These are phyloP conservation scores for Xestia sexstrigata DNA, from an alignment of 2,888 invertebrate genomes.

Conservation along the genomic window DNA sequence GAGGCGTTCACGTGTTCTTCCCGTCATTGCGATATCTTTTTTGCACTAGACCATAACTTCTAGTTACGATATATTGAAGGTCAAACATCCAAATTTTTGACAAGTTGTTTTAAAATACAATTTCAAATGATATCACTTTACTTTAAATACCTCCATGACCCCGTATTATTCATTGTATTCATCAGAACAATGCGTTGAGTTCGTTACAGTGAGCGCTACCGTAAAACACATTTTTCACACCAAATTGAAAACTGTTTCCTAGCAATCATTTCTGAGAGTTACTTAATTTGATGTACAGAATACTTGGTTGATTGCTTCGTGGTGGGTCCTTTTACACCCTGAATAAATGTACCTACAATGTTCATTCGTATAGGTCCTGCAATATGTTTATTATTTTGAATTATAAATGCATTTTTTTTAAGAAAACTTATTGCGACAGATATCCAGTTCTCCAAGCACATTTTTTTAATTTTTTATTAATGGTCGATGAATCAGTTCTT, in stretches of 20 bases:
- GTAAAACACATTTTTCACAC: not conserved
- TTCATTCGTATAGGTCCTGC: not conserved
- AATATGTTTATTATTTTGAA: not conserved
- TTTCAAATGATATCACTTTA: not conserved
- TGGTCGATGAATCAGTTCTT: not conserved
- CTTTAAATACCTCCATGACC: not conserved
- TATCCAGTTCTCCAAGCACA: not conserved
- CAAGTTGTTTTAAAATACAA: not conserved
- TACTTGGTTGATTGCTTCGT: not conserved
- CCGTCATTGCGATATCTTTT: not conserved
- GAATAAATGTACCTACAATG: not conserved
- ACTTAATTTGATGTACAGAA: not conserved
- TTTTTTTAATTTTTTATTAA: not conserved
- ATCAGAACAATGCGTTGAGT: not conserved
- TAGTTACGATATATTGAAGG: not conserved
- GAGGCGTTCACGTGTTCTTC: not conserved
- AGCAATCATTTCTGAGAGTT: not conserved
- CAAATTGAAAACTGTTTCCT: not conserved
- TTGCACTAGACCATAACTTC: not conserved
- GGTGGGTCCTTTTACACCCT: not conserved
- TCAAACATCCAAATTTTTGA: not conserved
- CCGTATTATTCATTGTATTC: not conserved
- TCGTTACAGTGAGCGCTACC: not conserved
- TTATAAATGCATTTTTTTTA: not conserved
- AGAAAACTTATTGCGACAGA: not conserved